phyloP scores from a whole-genome alignment of 2,888 invertebrate species.

The Drosophila acutilabella region DNA sequence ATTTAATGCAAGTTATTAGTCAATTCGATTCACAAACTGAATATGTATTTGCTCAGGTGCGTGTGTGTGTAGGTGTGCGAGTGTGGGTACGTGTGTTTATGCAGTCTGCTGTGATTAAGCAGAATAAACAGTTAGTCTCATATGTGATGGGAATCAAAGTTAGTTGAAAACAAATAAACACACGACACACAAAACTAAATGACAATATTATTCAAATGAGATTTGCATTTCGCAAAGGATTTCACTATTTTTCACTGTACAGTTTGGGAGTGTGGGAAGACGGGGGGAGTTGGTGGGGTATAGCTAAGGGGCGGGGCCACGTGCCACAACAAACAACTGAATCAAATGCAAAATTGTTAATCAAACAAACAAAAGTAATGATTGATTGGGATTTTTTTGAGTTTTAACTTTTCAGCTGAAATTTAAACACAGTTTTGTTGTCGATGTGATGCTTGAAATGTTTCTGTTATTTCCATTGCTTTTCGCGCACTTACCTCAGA shows the following conservation, averaged over 20 bases:
- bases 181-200: constrained; percentile 18
- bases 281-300: not conserved
- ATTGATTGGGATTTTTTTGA: constrained; percentile 21
- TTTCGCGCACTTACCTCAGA: constrained; percentile 88
- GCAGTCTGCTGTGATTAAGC: constrained; percentile 32
- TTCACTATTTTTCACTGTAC: constrained; percentile 3
- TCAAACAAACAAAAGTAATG: constrained; percentile 53
- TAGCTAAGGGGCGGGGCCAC: constrained; percentile 1
- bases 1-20: constrained; percentile 11
- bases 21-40: constrained; percentile 13
- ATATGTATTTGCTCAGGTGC: constrained; percentile 1
- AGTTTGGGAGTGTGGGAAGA: not conserved
- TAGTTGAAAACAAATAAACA: constrained; percentile 37
- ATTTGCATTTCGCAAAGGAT: constrained; percentile 11
- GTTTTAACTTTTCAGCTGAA: constrained; percentile 15
- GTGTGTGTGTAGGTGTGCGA: not conserved
- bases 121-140: constrained; percentile 29
- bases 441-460: constrained; percentile 20
- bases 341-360: constrained; percentile 59
- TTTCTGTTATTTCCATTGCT: not conserved
- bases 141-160: constrained; percentile 11
- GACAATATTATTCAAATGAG: constrained; percentile 36
- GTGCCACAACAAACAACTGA: constrained; percentile 38
- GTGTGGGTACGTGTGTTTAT: constrained; percentile 26
- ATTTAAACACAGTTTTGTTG: constrained; percentile 6